These are phyloP conservation scores for Cynodonichthys magdalenae DNA, from an alignment of 2,797 vertebrate species.

Conservation along the genomic window DNA sequence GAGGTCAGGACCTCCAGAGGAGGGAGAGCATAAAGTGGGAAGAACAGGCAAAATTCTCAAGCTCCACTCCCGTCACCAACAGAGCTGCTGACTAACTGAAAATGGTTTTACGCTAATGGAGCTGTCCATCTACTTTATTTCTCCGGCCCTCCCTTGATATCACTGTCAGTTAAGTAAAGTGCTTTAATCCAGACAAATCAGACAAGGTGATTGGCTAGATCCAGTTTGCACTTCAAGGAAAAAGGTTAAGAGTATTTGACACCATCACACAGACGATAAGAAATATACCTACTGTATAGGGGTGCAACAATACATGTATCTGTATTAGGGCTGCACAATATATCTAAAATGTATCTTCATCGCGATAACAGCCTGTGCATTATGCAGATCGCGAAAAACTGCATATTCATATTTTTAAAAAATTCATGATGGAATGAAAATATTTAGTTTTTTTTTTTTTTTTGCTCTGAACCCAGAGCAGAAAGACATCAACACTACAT, in stretches of 20 bases:
- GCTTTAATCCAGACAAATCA: constrained; percentile 73
- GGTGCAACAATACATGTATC: no score
- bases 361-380: no score
- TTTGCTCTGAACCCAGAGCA: no score
- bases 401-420: no score
- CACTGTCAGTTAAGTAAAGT: constrained; percentile 72
- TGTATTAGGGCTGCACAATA: no score
- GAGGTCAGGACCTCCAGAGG: constrained; percentile 73
- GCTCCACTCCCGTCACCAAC: constrained; percentile 50
- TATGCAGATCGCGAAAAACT: no score
- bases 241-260: constrained; percentile 3
- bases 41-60: constrained; percentile 69
- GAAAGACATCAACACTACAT: no score
- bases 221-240: constrained; percentile 20
- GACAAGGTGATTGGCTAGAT: constrained; percentile 32
- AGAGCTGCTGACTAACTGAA: constrained; percentile 49
- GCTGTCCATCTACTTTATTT: constrained; percentile 52
- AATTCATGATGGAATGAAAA: no score
- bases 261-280: constrained; percentile 3
- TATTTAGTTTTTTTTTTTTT: no score
- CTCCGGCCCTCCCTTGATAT: constrained; percentile 45
- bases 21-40: constrained; percentile 70
- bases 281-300: no score
- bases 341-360: no score
- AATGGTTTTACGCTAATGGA: constrained; percentile 58